Evolutionary conservation across 1,140 invertebrate genomes (phyloP).

Genomic region (Drosophila sucinea): DNA sequence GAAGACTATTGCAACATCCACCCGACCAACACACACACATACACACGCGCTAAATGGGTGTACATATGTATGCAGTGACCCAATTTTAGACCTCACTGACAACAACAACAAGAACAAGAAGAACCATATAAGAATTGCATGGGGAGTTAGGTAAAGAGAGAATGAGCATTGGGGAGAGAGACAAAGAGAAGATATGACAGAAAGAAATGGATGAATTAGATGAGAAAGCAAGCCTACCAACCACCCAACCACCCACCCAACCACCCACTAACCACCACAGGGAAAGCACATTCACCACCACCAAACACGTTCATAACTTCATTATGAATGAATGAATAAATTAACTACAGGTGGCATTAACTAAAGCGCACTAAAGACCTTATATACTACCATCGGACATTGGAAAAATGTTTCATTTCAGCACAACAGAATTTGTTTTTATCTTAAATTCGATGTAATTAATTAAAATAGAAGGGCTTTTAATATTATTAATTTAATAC

Average conservation of each 20-base stretch:
- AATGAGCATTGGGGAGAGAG: background rate
- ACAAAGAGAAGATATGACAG: conserved; percentile 3
- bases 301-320: background rate
- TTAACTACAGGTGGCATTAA: background rate
- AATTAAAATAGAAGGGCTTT: too few relatives aligned
- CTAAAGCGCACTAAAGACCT: background rate
- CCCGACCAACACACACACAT: conserved; percentile 26
- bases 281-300: conserved; percentile 6
- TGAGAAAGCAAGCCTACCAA: conserved; percentile 12
- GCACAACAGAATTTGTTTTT: too few relatives aligned
- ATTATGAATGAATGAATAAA: background rate
- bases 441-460: too few relatives aligned
- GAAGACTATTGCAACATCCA: conserved; percentile 68
- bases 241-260: conserved; percentile 27
- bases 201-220: conserved; percentile 31
- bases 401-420: background rate
- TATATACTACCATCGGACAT: background rate
- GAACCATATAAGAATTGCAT: conserved; percentile 63
- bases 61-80: conserved; percentile 72
- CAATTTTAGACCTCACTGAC: conserved; percentile 48
- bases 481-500: too few relatives aligned
- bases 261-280: conserved; percentile 10
- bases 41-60: conserved; percentile 39
- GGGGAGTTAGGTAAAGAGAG: conserved; percentile 11
- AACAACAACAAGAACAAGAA: conserved; percentile 35